Base-by-base conservation (phyloP, 2,888 invertebrate genomes). In the Euplagia quadripunctaria region DNA sequence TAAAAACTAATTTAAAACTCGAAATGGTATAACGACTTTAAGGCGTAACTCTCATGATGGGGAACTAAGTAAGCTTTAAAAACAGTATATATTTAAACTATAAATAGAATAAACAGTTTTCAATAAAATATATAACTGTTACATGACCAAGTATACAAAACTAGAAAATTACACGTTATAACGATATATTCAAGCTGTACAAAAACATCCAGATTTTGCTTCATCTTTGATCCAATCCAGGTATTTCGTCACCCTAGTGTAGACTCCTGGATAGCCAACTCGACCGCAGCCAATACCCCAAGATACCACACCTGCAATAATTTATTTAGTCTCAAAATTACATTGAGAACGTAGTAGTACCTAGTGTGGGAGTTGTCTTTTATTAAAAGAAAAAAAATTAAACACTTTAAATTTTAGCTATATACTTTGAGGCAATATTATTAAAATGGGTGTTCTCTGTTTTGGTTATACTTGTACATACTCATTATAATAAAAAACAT, bases 251-350 rank as follows among this genome's bases (percentile, higher is more conserved):
- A 98, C 97, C 83, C 98, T 96, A 0, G 98, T 98, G 88, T 98
- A 98, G 4, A 98, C 98, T 0, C 98, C 98, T 0, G 98, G 98
- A 89, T 98, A 98, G 11, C 98, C 98, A 0, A 97, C 97, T 65
- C 98, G 96, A 0, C 98, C 98, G 87, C 98, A 98, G 17, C 98
- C 98, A 79, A 98, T 98, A 11, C 98, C 98, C 98, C 98, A 98
- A 0, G 98, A 98, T 0, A 98, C 98, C 42, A 98, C 96, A 20
- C 98, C 97, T 97, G 88, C 2, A 91, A 91, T 67, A 1, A 71
- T 41, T 42, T 51, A 51, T 41, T n/a, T 41, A 58, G 6, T 46
- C 14, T n/a, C 1, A 42, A n/a, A 20, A 51, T 51, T 63, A 46
- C 6, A 46, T 61, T 14, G 9, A 61, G 8, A 31, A 61, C 31